phyloP scores from a whole-genome alignment of 64 coral and sea anemone genomes.

The Montipora foliosa region DNA sequence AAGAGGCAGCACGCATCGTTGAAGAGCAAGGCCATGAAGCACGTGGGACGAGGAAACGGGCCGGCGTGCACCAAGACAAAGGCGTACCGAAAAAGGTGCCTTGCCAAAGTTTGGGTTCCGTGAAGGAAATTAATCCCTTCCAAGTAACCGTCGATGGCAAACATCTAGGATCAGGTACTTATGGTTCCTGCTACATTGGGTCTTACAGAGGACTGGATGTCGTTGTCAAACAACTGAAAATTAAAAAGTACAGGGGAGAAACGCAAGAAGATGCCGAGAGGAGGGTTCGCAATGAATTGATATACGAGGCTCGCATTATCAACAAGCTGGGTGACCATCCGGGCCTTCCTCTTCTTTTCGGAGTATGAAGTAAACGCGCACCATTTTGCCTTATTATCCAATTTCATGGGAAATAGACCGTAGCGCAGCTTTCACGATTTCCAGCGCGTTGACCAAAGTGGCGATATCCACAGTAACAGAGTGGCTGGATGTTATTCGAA shows the following conservation, averaged over 20 bases:
- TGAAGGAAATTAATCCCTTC: neutral
- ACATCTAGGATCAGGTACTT: neutral
- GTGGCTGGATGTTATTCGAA: neutral
- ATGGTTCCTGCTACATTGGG: neutral
- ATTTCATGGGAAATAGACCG: slow-evolving; percentile 11
- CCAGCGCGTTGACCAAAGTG: neutral
- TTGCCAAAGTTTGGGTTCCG: neutral
- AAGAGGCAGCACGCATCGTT: neutral
- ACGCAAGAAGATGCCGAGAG: neutral
- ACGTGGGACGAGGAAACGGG: neutral
- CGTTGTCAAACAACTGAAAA: no score
- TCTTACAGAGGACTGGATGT: no score
- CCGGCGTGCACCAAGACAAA: neutral
- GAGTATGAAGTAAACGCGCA: neutral
- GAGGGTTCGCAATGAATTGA: neutral
- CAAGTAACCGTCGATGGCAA: neutral
- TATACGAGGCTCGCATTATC: slow-evolving; percentile 3
- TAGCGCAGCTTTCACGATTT: slow-evolving; percentile 1
- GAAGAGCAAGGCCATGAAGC: neutral
- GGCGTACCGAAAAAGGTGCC: neutral
- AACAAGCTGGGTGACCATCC: slow-evolving; percentile 40
- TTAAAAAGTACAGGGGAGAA: neutral
- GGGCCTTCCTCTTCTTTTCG: slow-evolving; percentile 32
- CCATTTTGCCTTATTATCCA: slow-evolving; percentile 10
- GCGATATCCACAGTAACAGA: neutral